Percentiles rank a stretch among this genome's conserved stretches.
Conservation (phyloP, 2,113 vertebrate species). For the Gallinago jamesoni region DNA sequence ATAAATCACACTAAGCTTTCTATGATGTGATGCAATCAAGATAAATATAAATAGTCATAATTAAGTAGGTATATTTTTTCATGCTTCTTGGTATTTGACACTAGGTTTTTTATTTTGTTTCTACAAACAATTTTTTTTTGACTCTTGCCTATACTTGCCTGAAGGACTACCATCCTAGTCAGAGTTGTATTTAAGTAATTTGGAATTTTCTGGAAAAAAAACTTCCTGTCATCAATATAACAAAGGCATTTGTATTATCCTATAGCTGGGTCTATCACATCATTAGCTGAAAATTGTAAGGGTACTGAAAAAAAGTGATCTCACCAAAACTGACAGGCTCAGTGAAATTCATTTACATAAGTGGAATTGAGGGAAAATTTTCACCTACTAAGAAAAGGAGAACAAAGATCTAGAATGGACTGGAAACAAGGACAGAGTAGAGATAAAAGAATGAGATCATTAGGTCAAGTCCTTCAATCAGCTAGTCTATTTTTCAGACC, state of each 20-base stretch:
- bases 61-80: not conserved
- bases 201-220: not conserved
- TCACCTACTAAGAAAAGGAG: not conserved
- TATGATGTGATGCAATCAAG: not conserved
- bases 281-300: not conserved
- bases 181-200: not conserved
- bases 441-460: conserved; percentile 60
- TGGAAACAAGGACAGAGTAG: conserved; percentile 39
- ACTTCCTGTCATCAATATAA: not conserved
- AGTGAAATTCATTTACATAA: conserved; percentile 51
- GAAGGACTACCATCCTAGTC: not conserved
- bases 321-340: not conserved
- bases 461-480: conserved; percentile 66
- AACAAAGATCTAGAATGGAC: conserved; percentile 38
- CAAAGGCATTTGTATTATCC: not conserved
- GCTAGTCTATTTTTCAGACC: conserved; percentile 59
- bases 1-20: not conserved
- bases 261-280: not conserved
- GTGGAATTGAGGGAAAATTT: not conserved
- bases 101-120: not conserved
- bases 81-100: not conserved
- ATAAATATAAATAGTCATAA: not conserved
- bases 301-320: not conserved
- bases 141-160: not conserved
- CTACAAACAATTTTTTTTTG: not conserved